phyloP scores from a whole-genome alignment of 1,140 invertebrate species.

The Zaprionus capensis region DNA sequence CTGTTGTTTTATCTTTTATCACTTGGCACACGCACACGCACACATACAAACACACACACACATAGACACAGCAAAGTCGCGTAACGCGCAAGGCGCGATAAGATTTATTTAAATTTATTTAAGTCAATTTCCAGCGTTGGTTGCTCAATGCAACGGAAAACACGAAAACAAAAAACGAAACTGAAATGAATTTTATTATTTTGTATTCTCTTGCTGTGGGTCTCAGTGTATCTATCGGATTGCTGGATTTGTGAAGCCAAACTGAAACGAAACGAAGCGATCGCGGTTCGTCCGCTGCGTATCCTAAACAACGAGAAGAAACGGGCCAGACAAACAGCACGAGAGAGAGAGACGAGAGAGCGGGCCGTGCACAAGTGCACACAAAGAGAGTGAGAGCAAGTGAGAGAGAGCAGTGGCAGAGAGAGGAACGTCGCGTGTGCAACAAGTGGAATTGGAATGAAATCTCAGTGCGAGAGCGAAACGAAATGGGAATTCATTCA shows the following conservation, averaged over 20 bases:
- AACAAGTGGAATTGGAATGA: conserved; percentile 74
- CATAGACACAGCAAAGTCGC: conserved; percentile 15
- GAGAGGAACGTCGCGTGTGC: conserved; percentile 22
- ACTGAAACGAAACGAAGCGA: conserved; percentile 81
- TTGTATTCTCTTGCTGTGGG: conserved; percentile 39
- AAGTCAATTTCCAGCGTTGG: conserved; percentile 24
- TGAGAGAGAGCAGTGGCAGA: conserved; percentile 13
- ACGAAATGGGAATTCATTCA: conserved; percentile 79
- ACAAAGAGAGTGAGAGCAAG: conserved; percentile 30
- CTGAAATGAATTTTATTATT: conserved; percentile 56
- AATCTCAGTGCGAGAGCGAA: conserved; percentile 61
- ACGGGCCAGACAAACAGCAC: conserved; percentile 38
- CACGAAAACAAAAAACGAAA: conserved; percentile 50
- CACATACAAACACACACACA: not conserved
- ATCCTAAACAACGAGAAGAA: conserved; percentile 76
- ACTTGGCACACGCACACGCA: conserved; percentile 2
- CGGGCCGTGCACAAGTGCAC: not conserved
- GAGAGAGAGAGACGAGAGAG: conserved; percentile 28
- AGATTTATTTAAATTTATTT: conserved; percentile 64
- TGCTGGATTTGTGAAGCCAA: conserved; percentile 79
- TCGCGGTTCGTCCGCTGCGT: conserved; percentile 65
- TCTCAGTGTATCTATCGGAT: conserved; percentile 84
- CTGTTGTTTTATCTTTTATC: conserved; percentile 8
- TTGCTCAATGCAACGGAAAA: conserved; percentile 52
- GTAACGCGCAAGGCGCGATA: conserved; percentile 14